A percentile compares a stretch with the other conserved stretches of the same genome.
phyloP scores from a whole-genome alignment of 2,113 vertebrate species.

The Caloenas nicobarica region DNA sequence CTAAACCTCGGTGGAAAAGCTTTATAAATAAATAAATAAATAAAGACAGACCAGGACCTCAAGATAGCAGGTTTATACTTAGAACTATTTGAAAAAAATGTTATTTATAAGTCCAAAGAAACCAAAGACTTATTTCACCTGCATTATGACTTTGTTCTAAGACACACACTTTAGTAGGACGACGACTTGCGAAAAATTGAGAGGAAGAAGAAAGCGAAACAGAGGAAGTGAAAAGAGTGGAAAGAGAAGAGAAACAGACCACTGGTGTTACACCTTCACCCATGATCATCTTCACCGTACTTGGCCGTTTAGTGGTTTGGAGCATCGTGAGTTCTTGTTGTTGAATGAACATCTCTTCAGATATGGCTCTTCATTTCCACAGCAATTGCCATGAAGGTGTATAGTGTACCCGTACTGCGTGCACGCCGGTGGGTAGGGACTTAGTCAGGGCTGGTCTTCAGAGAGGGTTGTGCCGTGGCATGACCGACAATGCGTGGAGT shows the following conservation, averaged over 20 bases:
- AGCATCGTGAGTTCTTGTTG: slow-evolving; percentile 76
- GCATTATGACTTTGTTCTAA: slow-evolving; percentile 89
- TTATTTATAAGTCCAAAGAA: slow-evolving; percentile 99
- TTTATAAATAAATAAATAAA: slow-evolving; percentile 77
- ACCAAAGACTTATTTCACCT: slow-evolving; percentile 98
- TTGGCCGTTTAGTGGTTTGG: slow-evolving; percentile 80
- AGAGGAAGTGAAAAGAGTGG: slow-evolving; percentile 61
- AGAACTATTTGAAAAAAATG: slow-evolving; percentile 89
- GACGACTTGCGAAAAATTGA: slow-evolving; percentile 79
- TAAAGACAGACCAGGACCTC: slow-evolving; percentile 84
- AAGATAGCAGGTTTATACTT: slow-evolving; percentile 96
- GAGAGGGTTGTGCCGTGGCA: slow-evolving; percentile 75
- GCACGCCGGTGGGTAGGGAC: slow-evolving; percentile 78
- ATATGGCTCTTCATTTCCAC: slow-evolving; percentile 76
- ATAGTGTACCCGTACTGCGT: slow-evolving; percentile 62
- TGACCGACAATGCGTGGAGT: slow-evolving; percentile 69
- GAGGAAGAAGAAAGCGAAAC: slow-evolving; percentile 73
- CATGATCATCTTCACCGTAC: slow-evolving; percentile 76
- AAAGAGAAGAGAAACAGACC: slow-evolving; percentile 77
- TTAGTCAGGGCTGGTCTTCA: slow-evolving; percentile 80
- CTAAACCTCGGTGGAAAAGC: slow-evolving; percentile 84
- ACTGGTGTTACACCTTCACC: slow-evolving; percentile 82
- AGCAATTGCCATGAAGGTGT: slow-evolving; percentile 68
- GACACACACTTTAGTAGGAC: slow-evolving; percentile 86
- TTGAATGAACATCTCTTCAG: slow-evolving; percentile 79